Percentiles rank a stretch among this genome's conserved stretches.
These are phyloP conservation scores for Microctonus aethiopoides DNA, from an alignment of 2,888 invertebrate genomes.

Conservation along the genomic window DNA sequence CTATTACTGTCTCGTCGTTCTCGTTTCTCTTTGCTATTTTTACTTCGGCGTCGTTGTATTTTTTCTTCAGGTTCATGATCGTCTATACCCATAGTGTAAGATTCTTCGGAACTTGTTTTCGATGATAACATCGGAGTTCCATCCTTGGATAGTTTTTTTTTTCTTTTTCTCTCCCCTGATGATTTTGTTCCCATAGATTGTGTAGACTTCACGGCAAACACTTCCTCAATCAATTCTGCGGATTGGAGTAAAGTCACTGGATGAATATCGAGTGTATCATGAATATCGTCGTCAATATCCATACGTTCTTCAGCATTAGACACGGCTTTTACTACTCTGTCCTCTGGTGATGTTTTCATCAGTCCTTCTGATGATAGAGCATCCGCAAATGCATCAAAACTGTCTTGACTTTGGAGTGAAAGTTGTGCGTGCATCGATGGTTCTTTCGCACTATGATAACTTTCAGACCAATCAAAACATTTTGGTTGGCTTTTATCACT, in stretches of 20 bases:
- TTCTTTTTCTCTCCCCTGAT: constrained; percentile 46
- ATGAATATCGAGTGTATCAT: constrained; percentile 40
- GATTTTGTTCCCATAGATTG: constrained; percentile 51
- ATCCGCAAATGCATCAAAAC: constrained; percentile 60
- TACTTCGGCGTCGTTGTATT: constrained; percentile 35
- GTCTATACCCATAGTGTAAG: constrained; percentile 38
- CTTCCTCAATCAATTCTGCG: background rate
- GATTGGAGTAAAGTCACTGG: background rate
- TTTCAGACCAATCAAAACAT: constrained; percentile 53
- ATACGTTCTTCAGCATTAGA: constrained; percentile 32
- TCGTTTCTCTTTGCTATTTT: constrained; percentile 23
- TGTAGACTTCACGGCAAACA: constrained; percentile 60
- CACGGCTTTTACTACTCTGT: constrained; percentile 15
- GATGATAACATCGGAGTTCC: constrained; percentile 39
- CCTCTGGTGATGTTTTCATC: constrained; percentile 16
- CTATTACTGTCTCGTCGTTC: constrained; percentile 36
- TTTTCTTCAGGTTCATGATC: constrained; percentile 36
- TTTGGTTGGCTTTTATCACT: constrained; percentile 54
- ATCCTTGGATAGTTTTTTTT: constrained; percentile 44
- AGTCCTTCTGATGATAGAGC: constrained; percentile 54
- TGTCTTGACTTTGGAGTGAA: constrained; percentile 54
- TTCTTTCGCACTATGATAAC: constrained; percentile 62
- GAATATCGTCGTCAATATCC: constrained; percentile 31
- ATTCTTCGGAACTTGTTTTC: constrained; percentile 53
- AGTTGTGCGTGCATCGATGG: constrained; percentile 43